phyloP scores from a whole-genome alignment of 2,797 vertebrate species.

The Semotilus atromaculatus region DNA sequence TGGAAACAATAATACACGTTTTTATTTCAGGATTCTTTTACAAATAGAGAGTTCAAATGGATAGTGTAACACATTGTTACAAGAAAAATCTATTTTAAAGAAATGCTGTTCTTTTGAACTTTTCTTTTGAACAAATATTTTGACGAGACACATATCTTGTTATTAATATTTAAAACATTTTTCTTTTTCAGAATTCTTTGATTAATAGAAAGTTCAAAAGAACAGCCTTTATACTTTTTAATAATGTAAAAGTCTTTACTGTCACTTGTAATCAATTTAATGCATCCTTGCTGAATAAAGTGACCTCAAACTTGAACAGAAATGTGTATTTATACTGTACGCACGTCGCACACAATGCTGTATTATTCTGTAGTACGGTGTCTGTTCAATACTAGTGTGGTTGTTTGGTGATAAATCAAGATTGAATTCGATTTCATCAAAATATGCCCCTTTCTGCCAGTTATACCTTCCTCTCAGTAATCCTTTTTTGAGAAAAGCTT shows the following conservation, averaged over 20 bases:
- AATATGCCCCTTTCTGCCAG: not conserved
- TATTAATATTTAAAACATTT: not conserved
- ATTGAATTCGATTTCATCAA: not conserved
- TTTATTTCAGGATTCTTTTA: not conserved
- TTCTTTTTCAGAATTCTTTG: not conserved
- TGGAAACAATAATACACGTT: not conserved
- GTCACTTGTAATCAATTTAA: not conserved
- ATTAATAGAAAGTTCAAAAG: not conserved
- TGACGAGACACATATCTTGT: not conserved
- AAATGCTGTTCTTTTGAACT: too few relatives aligned
- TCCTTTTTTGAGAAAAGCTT: conserved; percentile 8
- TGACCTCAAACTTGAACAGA: not conserved
- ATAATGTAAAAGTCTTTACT: not conserved
- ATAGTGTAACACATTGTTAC: not conserved
- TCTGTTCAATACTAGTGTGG: not conserved
- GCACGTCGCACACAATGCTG: not conserved
- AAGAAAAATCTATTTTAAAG: too few relatives aligned
- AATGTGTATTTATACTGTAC: not conserved
- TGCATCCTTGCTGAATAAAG: not conserved
- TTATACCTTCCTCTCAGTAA: not conserved
- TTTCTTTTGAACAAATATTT: too few relatives aligned
- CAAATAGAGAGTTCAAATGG: not conserved
- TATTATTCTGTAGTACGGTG: not conserved
- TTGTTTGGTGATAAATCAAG: not conserved
- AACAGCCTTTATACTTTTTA: not conserved